Conservation (phyloP, 2,113 vertebrate species). For the Microcebus jonahi region DNA sequence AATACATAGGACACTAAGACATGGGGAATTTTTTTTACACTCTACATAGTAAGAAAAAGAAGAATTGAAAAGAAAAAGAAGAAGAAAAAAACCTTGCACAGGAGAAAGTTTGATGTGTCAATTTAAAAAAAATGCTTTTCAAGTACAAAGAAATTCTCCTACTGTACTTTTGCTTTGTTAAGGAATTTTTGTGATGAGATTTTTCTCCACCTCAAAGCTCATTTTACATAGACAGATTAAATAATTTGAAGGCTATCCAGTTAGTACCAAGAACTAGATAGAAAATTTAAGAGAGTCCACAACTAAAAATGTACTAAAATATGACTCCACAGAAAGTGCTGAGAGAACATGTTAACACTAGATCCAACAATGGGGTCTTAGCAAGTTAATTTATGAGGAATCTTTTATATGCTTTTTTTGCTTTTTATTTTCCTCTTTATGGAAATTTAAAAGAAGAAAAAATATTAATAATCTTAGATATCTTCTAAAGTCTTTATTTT, state of each 20-base stretch:
- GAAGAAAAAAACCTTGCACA: neutral
- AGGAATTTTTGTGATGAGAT: neutral
- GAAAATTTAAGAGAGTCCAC: neutral
- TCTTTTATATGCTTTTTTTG: neutral
- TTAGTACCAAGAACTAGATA: neutral
- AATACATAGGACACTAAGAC: neutral
- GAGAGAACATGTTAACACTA: neutral
- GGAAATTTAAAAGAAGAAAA: constrained; percentile 1
- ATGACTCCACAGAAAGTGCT: neutral
- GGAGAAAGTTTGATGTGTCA: neutral
- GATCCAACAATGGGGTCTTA: neutral
- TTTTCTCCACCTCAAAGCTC: neutral
- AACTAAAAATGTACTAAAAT: neutral
- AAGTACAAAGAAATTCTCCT: neutral
- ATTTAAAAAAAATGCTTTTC: neutral
- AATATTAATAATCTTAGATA: neutral
- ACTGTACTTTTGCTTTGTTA: neutral
- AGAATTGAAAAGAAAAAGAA: neutral
- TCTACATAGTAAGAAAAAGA: neutral
- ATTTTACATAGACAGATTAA: neutral
- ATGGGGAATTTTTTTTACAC: neutral
- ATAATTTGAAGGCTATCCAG: neutral
- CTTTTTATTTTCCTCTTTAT: neutral
- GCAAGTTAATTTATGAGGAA: neutral
- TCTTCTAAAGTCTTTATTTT: neutral